Evolutionary conservation across 1,140 invertebrate species (phyloP).

Genomic region (Trichonephila clavipes): DNA sequence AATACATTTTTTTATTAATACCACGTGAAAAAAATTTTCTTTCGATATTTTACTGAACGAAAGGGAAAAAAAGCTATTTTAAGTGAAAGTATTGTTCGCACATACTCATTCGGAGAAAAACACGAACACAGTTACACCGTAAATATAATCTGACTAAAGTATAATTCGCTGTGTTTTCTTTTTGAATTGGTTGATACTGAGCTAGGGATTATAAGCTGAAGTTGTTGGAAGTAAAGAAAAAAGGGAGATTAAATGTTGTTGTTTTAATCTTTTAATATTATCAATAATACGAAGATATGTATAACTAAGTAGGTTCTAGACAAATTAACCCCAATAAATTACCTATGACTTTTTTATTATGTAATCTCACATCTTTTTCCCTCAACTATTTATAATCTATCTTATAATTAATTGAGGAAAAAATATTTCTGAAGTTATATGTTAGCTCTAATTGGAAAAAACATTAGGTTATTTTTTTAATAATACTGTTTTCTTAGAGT

Average conservation of each 20-base stretch:
- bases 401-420: background rate
- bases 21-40: no score
- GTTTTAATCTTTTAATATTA: conserved; percentile 3
- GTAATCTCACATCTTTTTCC: background rate
- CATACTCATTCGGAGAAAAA: no score
- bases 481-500: background rate
- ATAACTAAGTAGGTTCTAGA: background rate
- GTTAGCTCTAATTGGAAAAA: background rate
- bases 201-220: no score
- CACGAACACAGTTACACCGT: no score
- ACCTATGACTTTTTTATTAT: background rate
- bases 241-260: background rate
- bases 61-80: no score
- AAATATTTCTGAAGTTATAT: background rate
- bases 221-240: background rate
- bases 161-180: no score
- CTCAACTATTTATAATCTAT: background rate
- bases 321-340: background rate
- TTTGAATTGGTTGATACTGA: no score
- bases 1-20: no score
- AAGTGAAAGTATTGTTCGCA: no score
- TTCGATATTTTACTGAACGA: no score
- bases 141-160: no score
- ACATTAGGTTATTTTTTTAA: background rate
- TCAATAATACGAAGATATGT: background rate